A percentile compares a stretch with the other conserved stretches of the same genome.
Conservation (phyloP, 1,140 invertebrate genomes). For the Thalassaphorura encarpata region DNA sequence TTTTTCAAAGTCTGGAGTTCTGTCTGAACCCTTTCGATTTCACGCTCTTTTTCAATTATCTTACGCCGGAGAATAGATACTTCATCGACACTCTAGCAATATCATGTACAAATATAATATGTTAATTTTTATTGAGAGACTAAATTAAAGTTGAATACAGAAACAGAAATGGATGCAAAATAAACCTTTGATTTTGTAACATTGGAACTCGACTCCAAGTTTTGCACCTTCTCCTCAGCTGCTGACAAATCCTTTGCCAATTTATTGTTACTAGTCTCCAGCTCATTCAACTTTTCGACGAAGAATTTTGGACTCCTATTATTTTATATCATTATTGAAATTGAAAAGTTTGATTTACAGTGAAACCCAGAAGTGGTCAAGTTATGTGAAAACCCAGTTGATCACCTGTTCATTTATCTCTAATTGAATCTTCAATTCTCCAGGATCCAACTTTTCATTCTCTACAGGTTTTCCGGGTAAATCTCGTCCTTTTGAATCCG, state of each 20-base stretch:
- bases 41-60: slow-evolving; percentile 70
- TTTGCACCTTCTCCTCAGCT: slow-evolving; percentile 54
- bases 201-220: slow-evolving; percentile 16
- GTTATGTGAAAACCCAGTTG: too few relatives aligned
- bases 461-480: slow-evolving; percentile 41
- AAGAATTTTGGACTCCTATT: slow-evolving; percentile 51
- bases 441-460: slow-evolving; percentile 55
- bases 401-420: slow-evolving; percentile 85
- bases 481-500: slow-evolving; percentile 36
- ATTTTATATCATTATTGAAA: too few relatives aligned
- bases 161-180: slow-evolving; percentile 4
- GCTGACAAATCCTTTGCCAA: slow-evolving; percentile 64
- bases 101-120: neutral
- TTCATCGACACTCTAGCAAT: slow-evolving; percentile 48
- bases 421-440: slow-evolving; percentile 63
- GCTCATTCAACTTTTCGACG: slow-evolving; percentile 70
- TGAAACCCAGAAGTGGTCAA: too few relatives aligned
- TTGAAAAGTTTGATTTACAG: too few relatives aligned
- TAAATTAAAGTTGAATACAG: too few relatives aligned
- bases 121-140: too few relatives aligned
- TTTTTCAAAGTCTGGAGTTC: slow-evolving; percentile 55
- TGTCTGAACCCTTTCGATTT: slow-evolving; percentile 60
- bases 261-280: slow-evolving; percentile 66
- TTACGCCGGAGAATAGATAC: slow-evolving; percentile 59
- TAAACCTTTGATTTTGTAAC: slow-evolving; percentile 31